These are phyloP conservation scores for Amazona vittata DNA, from an alignment of 2,113 vertebrate species.

Conservation along the genomic window DNA sequence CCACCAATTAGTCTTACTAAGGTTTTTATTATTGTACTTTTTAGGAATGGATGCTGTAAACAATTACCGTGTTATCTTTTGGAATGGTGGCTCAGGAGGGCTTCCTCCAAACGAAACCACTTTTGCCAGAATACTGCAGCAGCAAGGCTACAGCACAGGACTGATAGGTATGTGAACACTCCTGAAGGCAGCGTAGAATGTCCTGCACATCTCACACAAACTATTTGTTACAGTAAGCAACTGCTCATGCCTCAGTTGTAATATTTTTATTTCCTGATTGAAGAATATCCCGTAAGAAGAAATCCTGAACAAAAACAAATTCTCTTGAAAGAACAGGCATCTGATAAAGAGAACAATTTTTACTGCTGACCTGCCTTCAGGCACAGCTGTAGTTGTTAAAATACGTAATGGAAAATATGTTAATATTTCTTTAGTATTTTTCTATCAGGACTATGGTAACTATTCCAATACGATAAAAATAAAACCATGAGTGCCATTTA, in stretches of 20 bases:
- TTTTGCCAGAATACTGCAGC: conserved; percentile 72
- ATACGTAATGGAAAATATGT: not conserved
- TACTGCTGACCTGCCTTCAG: not conserved
- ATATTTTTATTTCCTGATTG: not conserved
- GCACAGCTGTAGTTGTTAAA: not conserved
- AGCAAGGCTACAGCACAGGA: conserved; percentile 73
- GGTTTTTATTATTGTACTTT: not conserved
- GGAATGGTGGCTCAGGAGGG: conserved; percentile 65
- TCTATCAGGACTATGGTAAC: not conserved
- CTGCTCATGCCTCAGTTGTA: not conserved
- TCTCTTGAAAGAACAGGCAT: not conserved
- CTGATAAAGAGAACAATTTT: not conserved
- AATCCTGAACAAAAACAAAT: not conserved
- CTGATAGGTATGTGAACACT: conserved; percentile 67
- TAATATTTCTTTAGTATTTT: not conserved
- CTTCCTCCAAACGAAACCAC: conserved; percentile 74
- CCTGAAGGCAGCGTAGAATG: not conserved
- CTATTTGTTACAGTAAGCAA: not conserved
- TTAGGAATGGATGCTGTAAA: conserved; percentile 64
- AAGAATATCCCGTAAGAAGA: not conserved
- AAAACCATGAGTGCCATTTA: not conserved
- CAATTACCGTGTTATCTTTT: conserved; percentile 60
- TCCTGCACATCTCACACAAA: not conserved
- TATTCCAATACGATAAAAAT: not conserved
- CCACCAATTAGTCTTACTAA: not conserved